Base-by-base conservation (phyloP, 1,140 invertebrate species). In the Eriosoma lanigerum region DNA sequence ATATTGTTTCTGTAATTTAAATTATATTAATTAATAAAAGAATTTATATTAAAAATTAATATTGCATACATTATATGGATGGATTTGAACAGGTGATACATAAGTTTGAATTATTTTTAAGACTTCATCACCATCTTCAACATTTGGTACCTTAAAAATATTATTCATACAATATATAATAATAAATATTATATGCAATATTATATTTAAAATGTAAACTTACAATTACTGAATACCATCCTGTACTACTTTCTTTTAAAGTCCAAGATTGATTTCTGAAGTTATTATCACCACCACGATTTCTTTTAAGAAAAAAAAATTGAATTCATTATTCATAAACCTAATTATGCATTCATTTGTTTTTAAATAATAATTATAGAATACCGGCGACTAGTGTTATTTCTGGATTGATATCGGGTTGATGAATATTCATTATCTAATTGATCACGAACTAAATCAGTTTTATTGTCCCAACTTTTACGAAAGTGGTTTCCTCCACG, bases 61-160 rank as follows among this genome's bases (percentile, higher is more conserved):
- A 78, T 78, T 29, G 0, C 52, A 26, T 48, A 78, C 75, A 48
- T 78, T 78, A 48, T 60, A 78, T 46, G 75, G 75, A 62, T 46
- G 44, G 44, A 78, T 48, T 9, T 13, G 15, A 24, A 78, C 10
- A 60, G 75, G 75, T n/a, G 56, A 2, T 0, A 78, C 62, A 62
- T 78, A 78, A 17, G 75, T 78, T 78, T 78, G 56, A 12, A 78
- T 78, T 62, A 78, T 78, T 78, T 78, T 78, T n/a, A 78, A 13
- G 3, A 58, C 75, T 78, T 78, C 75, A n/a, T 78, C 75, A 26
- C 56, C 5, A 60, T 78, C 44, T 24, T 78, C 75, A 44, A 78
- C 75, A 62, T 62, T 78, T 60, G 75, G 75, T 26, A 78, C 75
- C 75, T 75, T 29, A 78, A 78, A 60, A 62, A 58, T 38, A 38